A percentile compares a stretch with the other conserved stretches of the same genome.
Evolutionary conservation across 2,888 invertebrate species (phyloP).

Genomic region (Halocaridina rubra): DNA sequence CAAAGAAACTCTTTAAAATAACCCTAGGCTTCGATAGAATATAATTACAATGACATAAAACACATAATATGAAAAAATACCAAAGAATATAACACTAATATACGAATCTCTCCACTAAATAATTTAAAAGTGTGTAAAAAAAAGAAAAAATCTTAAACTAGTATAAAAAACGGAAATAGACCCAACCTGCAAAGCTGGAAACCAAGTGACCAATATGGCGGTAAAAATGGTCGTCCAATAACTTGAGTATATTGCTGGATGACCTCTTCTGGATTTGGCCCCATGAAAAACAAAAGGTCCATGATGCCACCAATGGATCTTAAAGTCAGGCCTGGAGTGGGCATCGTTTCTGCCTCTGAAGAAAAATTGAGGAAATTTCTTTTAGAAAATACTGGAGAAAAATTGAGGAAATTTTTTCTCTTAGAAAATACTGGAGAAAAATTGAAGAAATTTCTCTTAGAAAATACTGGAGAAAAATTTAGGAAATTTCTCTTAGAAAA

Average conservation of each 20-base stretch:
- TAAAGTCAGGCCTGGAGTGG: slow-evolving; percentile 82
- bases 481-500: too few relatives aligned
- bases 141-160: too few relatives aligned
- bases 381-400: too few relatives aligned
- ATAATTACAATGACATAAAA: too few relatives aligned
- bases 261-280: slow-evolving; percentile 76
- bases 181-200: slow-evolving; percentile 70
- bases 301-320: slow-evolving; percentile 84
- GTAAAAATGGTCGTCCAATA: slow-evolving; percentile 82
- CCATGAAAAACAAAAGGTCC: slow-evolving; percentile 82
- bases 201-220: slow-evolving; percentile 81
- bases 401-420: too few relatives aligned
- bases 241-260: slow-evolving; percentile 68
- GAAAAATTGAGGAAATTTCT: too few relatives aligned
- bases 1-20: neutral
- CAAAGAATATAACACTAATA: too few relatives aligned
- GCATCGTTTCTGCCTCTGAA: slow-evolving; percentile 54
- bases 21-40: too few relatives aligned
- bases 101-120: neutral
- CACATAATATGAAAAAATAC: too few relatives aligned
- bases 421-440: too few relatives aligned
- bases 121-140: neutral
- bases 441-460: too few relatives aligned
- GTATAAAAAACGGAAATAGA: slow-evolving; percentile 65
- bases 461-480: too few relatives aligned